These are phyloP conservation scores for Iphiclides podalirius DNA, from an alignment of 2,888 invertebrate genomes.

Conservation along the genomic window DNA sequence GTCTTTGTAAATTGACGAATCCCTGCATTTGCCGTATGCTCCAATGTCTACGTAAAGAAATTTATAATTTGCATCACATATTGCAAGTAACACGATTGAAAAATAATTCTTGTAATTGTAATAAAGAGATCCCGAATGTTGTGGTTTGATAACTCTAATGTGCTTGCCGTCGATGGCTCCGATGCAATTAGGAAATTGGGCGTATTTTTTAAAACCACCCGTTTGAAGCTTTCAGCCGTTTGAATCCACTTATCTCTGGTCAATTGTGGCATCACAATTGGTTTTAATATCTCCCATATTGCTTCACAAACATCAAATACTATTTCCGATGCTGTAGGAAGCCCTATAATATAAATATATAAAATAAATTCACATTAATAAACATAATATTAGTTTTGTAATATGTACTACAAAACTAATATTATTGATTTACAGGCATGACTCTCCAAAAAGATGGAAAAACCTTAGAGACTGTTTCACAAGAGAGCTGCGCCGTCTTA, in stretches of 20 bases:
- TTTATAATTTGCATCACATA: constrained; percentile 29
- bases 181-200: constrained; percentile 38
- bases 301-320: constrained; percentile 1
- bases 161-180: constrained; percentile 34
- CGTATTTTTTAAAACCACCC: too few relatives aligned
- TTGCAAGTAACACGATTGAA: constrained; percentile 24
- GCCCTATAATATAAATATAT: constrained; percentile 2
- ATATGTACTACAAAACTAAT: too few relatives aligned
- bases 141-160: constrained; percentile 31
- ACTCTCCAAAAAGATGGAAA: constrained; percentile 18
- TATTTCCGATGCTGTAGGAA: constrained; percentile 7
- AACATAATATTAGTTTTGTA: constrained; percentile 5
- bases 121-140: constrained; percentile 28
- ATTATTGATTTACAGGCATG: too few relatives aligned
- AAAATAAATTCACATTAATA: too few relatives aligned
- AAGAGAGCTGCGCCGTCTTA: constrained; percentile 24
- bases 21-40: constrained; percentile 33
- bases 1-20: constrained; percentile 35
- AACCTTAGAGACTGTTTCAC: constrained; percentile 24
- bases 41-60: constrained; percentile 28
- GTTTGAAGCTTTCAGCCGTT: too few relatives aligned
- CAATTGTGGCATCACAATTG: constrained; percentile 16
- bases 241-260: too few relatives aligned
- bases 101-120: neutral
- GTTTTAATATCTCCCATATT: constrained; percentile 6